A percentile compares a stretch with the other conserved stretches of the same genome.
These are phyloP conservation scores for Hecatera dysodea DNA, from an alignment of 2,888 invertebrate species.

Conservation along the genomic window DNA sequence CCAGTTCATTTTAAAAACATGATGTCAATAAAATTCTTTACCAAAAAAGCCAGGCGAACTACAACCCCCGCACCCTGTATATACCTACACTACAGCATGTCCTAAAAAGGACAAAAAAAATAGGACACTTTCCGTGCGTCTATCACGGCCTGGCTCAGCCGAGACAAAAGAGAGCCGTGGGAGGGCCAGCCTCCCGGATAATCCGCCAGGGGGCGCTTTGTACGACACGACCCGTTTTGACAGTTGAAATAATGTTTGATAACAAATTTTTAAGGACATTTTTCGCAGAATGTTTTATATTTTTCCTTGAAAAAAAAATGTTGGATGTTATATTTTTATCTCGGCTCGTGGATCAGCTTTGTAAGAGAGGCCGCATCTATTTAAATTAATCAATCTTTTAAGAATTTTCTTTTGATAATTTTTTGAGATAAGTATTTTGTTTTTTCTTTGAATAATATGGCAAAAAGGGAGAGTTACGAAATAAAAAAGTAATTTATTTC, in stretches of 20 bases:
- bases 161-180: conserved; percentile 68
- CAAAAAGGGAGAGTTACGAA: conserved; percentile 16
- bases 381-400: conserved; percentile 58
- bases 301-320: conserved; percentile 37
- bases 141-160: conserved; percentile 55
- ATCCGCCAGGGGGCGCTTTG: conserved; percentile 68
- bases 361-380: conserved; percentile 54
- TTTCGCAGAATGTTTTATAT: conserved; percentile 53
- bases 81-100: conserved; percentile 45
- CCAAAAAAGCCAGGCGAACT: conserved; percentile 26
- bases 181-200: conserved; percentile 66
- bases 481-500: conserved; percentile 10
- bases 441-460: conserved; percentile 7
- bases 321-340: conserved; percentile 55
- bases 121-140: conserved; percentile 64
- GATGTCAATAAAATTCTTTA: conserved; percentile 44
- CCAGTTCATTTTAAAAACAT: conserved; percentile 37
- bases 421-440: conserved; percentile 17
- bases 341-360: conserved; percentile 57
- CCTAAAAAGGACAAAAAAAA: conserved; percentile 55
- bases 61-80: conserved; percentile 23
- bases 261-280: conserved; percentile 68
- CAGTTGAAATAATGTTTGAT: conserved; percentile 76
- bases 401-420: conserved; percentile 40
- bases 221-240: conserved; percentile 67